Evolutionary conservation across 1,140 invertebrate genomes (phyloP).

Genomic region (Sarcophaga peregrina): DNA sequence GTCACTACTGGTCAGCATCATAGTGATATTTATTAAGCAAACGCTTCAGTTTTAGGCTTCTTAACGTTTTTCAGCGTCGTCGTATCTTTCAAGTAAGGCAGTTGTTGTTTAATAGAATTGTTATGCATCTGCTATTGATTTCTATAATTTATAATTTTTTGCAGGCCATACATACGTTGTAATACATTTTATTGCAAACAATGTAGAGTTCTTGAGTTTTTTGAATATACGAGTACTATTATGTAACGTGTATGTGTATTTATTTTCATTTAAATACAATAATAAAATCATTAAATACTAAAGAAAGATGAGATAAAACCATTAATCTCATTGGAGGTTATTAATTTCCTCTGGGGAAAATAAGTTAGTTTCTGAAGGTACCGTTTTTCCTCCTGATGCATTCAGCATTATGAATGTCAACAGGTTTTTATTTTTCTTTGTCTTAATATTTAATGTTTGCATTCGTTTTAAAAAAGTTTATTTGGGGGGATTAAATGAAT

Average conservation of each 20-base stretch:
- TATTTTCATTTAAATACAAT: no score
- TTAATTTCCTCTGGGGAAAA: background rate
- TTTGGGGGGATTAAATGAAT: background rate
- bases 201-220: no score
- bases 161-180: no score
- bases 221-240: no score
- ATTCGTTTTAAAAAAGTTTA: background rate
- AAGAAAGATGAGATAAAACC: no score
- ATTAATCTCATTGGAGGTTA: no score
- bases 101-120: background rate
- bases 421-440: background rate
- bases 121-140: no score
- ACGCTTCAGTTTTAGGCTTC: background rate
- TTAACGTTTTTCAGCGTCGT: background rate
- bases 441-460: background rate
- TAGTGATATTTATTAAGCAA: background rate
- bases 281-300: no score
- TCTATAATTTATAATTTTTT: no score
- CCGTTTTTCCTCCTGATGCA: background rate
- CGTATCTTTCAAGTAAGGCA: background rate
- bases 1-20: conserved; percentile 32
- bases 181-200: no score
- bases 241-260: no score
- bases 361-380: background rate
- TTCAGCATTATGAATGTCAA: background rate